phyloP scores from a whole-genome alignment of 2,113 vertebrate species.

The Nymphicus hollandicus region DNA sequence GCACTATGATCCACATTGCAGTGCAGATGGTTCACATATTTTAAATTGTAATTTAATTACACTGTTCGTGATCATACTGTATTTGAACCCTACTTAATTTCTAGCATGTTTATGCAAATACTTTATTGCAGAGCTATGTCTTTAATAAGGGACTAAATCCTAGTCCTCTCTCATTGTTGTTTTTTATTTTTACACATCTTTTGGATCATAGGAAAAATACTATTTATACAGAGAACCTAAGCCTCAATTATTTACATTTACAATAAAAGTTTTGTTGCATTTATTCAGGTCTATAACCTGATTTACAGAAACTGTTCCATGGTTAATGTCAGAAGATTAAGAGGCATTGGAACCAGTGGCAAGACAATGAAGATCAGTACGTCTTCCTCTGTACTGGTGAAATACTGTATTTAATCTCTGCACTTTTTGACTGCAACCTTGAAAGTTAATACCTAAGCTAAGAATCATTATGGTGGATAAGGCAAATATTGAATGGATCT shows the following conservation, averaged over 20 bases:
- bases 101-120: background rate
- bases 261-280: background rate
- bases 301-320: background rate
- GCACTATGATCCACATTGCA: background rate
- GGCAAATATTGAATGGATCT: background rate
- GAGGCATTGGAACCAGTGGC: background rate
- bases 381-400: background rate
- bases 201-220: background rate
- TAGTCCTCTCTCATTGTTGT: background rate
- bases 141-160: background rate
- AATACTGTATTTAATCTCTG: background rate
- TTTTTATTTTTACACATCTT: background rate
- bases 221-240: background rate
- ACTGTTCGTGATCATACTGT: background rate
- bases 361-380: background rate
- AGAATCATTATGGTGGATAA: background rate
- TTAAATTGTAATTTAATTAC: conserved; percentile 49
- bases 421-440: background rate
- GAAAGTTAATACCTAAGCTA: background rate
- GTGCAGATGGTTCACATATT: conserved; percentile 46
- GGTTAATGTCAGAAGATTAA: background rate
- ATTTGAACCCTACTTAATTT: conserved; percentile 16
- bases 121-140: background rate
- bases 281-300: background rate
- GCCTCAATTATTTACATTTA: background rate